These are phyloP conservation scores for Ambastaia sidthimunki DNA, from an alignment of 2,797 vertebrate species.

Conservation along the genomic window DNA sequence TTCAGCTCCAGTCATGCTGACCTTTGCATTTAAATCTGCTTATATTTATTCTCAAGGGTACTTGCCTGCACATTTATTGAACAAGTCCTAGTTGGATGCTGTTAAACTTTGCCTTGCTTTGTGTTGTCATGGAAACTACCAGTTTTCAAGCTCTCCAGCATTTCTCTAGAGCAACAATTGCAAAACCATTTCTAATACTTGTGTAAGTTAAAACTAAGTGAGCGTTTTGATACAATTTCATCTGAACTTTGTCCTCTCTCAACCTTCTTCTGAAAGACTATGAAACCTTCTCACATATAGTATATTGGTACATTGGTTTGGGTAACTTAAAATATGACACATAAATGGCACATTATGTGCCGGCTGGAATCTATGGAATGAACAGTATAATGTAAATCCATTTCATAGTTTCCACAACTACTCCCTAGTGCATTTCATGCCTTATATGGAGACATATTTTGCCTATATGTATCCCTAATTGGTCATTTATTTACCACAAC, in stretches of 20 bases:
- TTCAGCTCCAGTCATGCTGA: slow-evolving; percentile 7
- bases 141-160: not conserved
- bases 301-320: not conserved
- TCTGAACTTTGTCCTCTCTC: not conserved
- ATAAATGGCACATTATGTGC: not conserved
- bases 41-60: slow-evolving; percentile 10
- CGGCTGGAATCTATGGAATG: not conserved
- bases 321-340: not conserved
- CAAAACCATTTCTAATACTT: slow-evolving; percentile 34
- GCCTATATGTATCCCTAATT: not conserved
- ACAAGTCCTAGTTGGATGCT: not conserved
- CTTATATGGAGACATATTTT: not conserved
- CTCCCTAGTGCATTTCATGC: not conserved
- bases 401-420: not conserved
- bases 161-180: slow-evolving; percentile 18
- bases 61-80: not conserved
- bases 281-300: slow-evolving; percentile 74
- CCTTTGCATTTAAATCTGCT: slow-evolving; percentile 20
- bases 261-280: slow-evolving; percentile 61
- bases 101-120: slow-evolving; percentile 21
- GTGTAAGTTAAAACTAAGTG: slow-evolving; percentile 12
- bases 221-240: slow-evolving; percentile 30
- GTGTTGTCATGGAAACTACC: not conserved
- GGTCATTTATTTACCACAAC: too few species aligned
- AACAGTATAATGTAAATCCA: not conserved